Base-by-base conservation (phyloP, 2,888 invertebrate species). In the Lordiphosa fenestrarum region DNA sequence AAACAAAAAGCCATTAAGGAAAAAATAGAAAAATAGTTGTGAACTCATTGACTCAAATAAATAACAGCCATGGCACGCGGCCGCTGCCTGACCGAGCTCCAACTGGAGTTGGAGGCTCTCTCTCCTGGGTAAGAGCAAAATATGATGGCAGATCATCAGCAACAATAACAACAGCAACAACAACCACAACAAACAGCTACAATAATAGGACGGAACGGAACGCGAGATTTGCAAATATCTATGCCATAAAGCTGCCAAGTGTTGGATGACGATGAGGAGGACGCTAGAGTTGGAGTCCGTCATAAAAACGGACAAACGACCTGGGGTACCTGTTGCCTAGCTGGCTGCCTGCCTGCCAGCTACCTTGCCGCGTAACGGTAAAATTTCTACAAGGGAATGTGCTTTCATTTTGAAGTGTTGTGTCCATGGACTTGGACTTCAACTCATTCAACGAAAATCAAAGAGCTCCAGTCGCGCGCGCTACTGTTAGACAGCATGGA, bases 391-490 rank as follows among this genome's bases (percentile, higher is more conserved):
- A 78, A 84, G 80, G 84, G 84, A 81, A 81, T 81, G 84, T 83
- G 80, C 80, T 81, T 81, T 81, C 84, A 81, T 81, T 81, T 81
- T 80, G 84, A 81, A 82, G 84, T 80, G 77, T 80, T 83, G 77
- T 66, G 72, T 71, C 61, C 81, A 52, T 70, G 64, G 72, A 56
- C 78, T 63, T 76, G 78, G 71, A 66, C 80, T 71, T 69, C 72
- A 62, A 62, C 74, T 73, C 72, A 73, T 73, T 70, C 73, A 73
- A 66, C 42, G 73, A 69, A 68, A 74, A 74, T 78, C 78, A 72
- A 78, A 77, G 76, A 30, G 30, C 30, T 30, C 30, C 64, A 65
- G 36, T 52, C 64, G 62, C 65, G 63, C 61, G 46, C 66, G 71
- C 76, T 76, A 76, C 76, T 76, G 76, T 76, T 76, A 76, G 76